phyloP scores from a whole-genome alignment of 2,797 vertebrate species.

The Oryzias sinensis region DNA sequence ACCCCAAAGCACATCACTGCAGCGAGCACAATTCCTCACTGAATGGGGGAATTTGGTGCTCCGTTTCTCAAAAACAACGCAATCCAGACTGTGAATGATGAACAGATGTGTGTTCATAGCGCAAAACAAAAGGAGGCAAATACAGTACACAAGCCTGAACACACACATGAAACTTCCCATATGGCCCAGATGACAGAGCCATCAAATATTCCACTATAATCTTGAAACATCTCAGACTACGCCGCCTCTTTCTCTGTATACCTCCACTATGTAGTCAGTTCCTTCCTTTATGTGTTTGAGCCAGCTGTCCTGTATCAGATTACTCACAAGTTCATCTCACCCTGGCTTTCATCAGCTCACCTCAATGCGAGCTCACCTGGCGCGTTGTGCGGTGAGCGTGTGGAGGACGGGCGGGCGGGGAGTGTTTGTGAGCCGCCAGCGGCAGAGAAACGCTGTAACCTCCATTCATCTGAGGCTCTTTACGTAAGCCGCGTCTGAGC shows the following conservation, averaged over 20 bases:
- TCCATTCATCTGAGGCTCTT: constrained; percentile 47
- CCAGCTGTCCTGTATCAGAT: constrained; percentile 63
- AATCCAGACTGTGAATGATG: constrained; percentile 52
- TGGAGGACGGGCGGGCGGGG: constrained; percentile 9
- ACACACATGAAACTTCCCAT: constrained; percentile 24
- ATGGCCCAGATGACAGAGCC: constrained; percentile 13
- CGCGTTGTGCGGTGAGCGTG: constrained; percentile 9
- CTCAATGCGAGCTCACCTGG: constrained; percentile 67
- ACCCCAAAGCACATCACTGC: constrained; percentile 62
- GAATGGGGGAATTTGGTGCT: constrained; percentile 43
- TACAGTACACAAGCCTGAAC: constrained; percentile 7
- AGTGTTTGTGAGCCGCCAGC: constrained; percentile 15
- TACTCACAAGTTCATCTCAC: constrained; percentile 51
- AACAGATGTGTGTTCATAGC: constrained; percentile 59
- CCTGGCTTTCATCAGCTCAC: constrained; percentile 62
- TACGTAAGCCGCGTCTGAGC: constrained; percentile 46
- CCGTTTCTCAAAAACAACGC: constrained; percentile 7
- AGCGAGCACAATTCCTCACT: constrained; percentile 47
- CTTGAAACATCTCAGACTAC: constrained; percentile 9
- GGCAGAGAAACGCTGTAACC: constrained; percentile 23
- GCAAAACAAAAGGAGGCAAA: constrained; percentile 35
- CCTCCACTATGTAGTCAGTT: neutral
- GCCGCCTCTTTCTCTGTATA: constrained; percentile 14
- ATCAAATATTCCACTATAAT: constrained; percentile 20
- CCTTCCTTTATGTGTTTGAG: constrained; percentile 24